phyloP scores from a whole-genome alignment of 2,888 invertebrate genomes.

The Bimastos eiseni region DNA sequence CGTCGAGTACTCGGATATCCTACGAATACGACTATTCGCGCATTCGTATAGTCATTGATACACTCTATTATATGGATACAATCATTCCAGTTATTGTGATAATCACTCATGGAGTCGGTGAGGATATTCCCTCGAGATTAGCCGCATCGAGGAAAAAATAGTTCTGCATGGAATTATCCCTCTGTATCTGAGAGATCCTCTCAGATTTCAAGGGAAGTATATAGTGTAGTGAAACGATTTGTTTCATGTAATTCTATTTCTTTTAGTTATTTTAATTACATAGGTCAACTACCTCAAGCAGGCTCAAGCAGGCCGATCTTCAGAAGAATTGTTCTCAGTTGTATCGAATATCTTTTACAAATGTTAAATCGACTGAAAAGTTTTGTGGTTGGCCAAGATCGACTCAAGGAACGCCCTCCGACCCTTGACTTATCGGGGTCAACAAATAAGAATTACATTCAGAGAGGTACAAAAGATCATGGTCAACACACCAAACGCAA shows the following conservation, averaged over 20 bases:
- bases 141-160: not conserved
- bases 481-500: not conserved
- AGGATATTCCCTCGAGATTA: not conserved
- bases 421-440: not conserved
- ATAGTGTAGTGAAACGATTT: not conserved
- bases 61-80: not conserved
- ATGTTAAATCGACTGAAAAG: conserved; percentile 8
- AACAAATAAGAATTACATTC: not conserved
- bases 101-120: not conserved
- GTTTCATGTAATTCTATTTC: not conserved
- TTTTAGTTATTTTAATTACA: not conserved
- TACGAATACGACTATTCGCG: not conserved
- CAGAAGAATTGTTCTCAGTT: not conserved
- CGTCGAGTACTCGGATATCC: conserved; percentile 5
- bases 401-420: not conserved
- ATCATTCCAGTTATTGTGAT: not conserved
- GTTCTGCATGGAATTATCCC: not conserved
- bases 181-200: not conserved
- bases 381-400: not conserved
- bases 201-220: not conserved
- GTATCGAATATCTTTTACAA: not conserved
- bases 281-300: not conserved
- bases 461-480: not conserved
- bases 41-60: not conserved
- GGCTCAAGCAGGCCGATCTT: not conserved